Evolutionary conservation across 2,113 vertebrate species (phyloP).

Genomic region (Mesocricetus auratus): DNA sequence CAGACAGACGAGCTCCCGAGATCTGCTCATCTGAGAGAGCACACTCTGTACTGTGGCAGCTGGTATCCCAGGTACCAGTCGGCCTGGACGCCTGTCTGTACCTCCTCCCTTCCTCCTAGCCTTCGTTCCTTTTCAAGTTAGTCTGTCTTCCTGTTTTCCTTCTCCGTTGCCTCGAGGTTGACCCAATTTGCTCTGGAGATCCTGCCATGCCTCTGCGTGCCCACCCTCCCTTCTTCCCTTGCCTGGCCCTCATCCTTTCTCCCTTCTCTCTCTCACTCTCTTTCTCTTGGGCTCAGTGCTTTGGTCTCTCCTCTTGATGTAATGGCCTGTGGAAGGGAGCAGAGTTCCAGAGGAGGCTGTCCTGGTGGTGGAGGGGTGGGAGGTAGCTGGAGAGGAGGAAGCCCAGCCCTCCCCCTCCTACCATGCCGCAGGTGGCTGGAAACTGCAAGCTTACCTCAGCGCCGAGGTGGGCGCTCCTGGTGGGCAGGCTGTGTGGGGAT

Average conservation of each 20-base stretch:
- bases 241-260: slow-evolving; percentile 61
- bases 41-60: slow-evolving; percentile 86
- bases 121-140: slow-evolving; percentile 80
- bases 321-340: slow-evolving; percentile 57
- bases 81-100: slow-evolving; percentile 84
- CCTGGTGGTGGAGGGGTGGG: slow-evolving; percentile 64
- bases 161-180: slow-evolving; percentile 58
- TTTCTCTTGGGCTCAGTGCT: slow-evolving; percentile 82
- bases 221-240: background rate
- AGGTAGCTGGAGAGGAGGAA: slow-evolving; percentile 60
- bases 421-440: slow-evolving; percentile 86
- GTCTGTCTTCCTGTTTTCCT: slow-evolving; percentile 68
- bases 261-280: slow-evolving; percentile 42
- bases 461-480: slow-evolving; percentile 45
- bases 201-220: background rate
- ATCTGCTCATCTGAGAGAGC: slow-evolving; percentile 84
- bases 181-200: slow-evolving; percentile 53
- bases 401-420: slow-evolving; percentile 73
- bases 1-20: slow-evolving; percentile 80
- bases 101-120: slow-evolving; percentile 66
- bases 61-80: slow-evolving; percentile 90
- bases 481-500: slow-evolving; percentile 23
- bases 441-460: slow-evolving; percentile 75
- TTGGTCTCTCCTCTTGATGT: slow-evolving; percentile 85
- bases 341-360: slow-evolving; percentile 70